A percentile compares a stretch with the other conserved stretches of the same genome.
These are phyloP conservation scores for Thunnus maccoyii DNA, from an alignment of 2,113 vertebrate species.

Conservation along the genomic window DNA sequence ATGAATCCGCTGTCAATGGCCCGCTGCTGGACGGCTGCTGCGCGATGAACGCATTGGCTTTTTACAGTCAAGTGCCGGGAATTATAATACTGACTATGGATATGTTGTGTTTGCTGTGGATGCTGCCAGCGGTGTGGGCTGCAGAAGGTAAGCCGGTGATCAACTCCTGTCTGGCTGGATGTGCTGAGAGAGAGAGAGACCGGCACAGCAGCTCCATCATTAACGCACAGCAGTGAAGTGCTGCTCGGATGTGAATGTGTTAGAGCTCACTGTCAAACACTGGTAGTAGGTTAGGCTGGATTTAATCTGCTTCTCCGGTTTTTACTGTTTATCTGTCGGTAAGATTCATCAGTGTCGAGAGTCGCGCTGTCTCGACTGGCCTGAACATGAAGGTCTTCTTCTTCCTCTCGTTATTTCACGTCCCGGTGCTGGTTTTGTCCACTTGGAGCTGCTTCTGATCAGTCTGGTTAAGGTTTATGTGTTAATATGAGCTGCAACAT, in stretches of 20 bases:
- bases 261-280: background rate
- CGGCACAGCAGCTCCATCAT: slow-evolving; percentile 18
- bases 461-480: background rate
- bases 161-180: background rate
- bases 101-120: slow-evolving; percentile 76
- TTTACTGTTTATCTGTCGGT: background rate
- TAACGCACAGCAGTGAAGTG: too few species aligned
- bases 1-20: slow-evolving; percentile 62
- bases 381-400: background rate
- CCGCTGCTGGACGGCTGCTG: slow-evolving; percentile 65
- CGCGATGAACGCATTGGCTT: slow-evolving; percentile 65
- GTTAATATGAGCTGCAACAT: background rate
- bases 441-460: background rate
- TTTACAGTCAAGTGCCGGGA: slow-evolving; percentile 51
- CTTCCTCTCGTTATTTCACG: background rate
- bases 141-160: slow-evolving; percentile 80
- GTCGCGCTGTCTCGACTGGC: background rate
- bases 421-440: background rate
- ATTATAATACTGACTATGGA: slow-evolving; percentile 70
- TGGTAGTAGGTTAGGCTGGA: background rate
- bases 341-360: too few species aligned
- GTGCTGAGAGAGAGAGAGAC: too few species aligned
- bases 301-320: background rate
- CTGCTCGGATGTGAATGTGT: background rate
- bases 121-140: slow-evolving; percentile 77